A percentile compares a stretch with the other conserved stretches of the same genome.
These are phyloP conservation scores for Xyrichtys novacula DNA, from an alignment of 2,797 vertebrate species.

Conservation along the genomic window DNA sequence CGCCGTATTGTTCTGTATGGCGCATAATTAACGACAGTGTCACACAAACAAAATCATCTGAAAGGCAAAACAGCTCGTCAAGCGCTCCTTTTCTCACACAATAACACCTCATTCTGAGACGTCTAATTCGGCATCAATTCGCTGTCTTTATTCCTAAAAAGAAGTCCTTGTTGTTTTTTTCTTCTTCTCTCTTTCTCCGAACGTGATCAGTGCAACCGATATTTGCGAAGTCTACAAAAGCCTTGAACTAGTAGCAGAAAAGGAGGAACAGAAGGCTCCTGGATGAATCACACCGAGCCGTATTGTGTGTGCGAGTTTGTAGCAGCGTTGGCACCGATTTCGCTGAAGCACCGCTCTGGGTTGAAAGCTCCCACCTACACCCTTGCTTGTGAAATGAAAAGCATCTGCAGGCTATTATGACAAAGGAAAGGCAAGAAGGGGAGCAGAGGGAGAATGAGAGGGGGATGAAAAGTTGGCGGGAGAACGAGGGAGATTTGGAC, in stretches of 20 bases:
- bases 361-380: constrained; percentile 69
- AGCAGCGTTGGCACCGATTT: constrained; percentile 33
- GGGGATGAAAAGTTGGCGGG: constrained; percentile 33
- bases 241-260: neutral
- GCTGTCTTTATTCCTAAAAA: constrained; percentile 8
- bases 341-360: constrained; percentile 34
- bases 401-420: constrained; percentile 68
- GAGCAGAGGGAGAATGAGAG: constrained; percentile 33
- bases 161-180: neutral
- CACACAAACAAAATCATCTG: constrained; percentile 30
- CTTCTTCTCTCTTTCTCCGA: constrained; percentile 13
- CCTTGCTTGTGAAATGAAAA: constrained; percentile 60
- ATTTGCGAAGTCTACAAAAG: constrained; percentile 31
- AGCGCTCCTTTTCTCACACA: neutral
- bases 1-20: constrained; percentile 7
- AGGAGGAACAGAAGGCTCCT: constrained; percentile 7
- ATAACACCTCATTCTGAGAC: constrained; percentile 19
- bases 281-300: constrained; percentile 37
- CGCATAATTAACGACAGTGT: constrained; percentile 35
- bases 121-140: constrained; percentile 23
- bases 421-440: constrained; percentile 35
- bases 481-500: neutral
- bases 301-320: constrained; percentile 1
- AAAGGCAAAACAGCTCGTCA: constrained; percentile 22
- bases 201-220: constrained; percentile 31